Evolutionary conservation across 2,113 vertebrate genomes (phyloP).

Genomic region (Prunella himalayana): DNA sequence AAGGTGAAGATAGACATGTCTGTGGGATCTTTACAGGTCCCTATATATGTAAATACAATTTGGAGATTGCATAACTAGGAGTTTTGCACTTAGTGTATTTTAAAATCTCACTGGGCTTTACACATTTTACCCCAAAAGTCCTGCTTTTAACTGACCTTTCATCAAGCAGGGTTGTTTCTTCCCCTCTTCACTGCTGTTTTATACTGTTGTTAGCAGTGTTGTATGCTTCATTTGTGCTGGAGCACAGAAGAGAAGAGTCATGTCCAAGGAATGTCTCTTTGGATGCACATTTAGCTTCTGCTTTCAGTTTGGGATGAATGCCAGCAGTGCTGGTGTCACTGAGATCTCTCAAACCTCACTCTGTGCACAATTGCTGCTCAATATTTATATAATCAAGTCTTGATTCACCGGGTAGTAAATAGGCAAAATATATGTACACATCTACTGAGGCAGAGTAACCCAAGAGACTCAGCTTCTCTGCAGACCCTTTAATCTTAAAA

Average conservation of each 20-base stretch:
- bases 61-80: not conserved
- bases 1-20: not conserved
- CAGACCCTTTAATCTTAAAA: slow-evolving; percentile 20
- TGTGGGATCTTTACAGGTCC: not conserved
- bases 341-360: not conserved
- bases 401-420: not conserved
- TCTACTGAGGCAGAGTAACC: not conserved
- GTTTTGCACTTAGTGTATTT: not conserved
- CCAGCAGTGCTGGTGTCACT: not conserved
- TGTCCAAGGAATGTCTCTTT: not conserved
- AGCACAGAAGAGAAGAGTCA: not conserved
- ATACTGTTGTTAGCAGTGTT: not conserved
- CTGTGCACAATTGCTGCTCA: not conserved
- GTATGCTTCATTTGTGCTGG: not conserved
- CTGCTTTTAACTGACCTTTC: not conserved
- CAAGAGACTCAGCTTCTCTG: not conserved
- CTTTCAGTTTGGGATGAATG: not conserved
- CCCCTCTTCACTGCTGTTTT: not conserved
- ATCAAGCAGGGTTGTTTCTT: not conserved
- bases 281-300: not conserved
- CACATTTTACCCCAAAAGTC: not conserved
- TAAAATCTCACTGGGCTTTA: not conserved
- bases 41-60: not conserved
- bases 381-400: not conserved
- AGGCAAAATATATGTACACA: not conserved